Base-by-base conservation (phyloP, 1,140 invertebrate species). In the Panagrolaimus sp. region DNA sequence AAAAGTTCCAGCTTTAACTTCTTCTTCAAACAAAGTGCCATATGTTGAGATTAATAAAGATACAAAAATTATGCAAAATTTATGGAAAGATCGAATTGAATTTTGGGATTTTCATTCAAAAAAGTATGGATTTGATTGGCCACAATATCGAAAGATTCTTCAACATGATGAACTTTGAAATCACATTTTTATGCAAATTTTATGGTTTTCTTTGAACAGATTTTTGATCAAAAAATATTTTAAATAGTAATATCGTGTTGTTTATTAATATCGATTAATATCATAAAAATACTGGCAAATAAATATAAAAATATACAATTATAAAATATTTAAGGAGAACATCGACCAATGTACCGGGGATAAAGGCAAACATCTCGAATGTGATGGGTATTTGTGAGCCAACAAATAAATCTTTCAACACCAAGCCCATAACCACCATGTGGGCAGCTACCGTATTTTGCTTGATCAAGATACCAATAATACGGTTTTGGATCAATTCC, bases 401-500 rank as follows among this genome's bases (percentile, higher is more conserved):
- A 99, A 84, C 94, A 98, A 4, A 98, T 84, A 84, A 98, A 96
- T 32, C 96, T 87, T 85, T 99, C 96, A 73, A 99, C 86, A 0
- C 96, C 96, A 2, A 99, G 86, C 17, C 96, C 96, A 86, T 97
- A 99, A 69, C 96, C 96, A 67, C 96, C 96, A 85, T 99, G 96
- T 1, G 94, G 94, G 81, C 90, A 91, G 0, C 90, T 89, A 65
- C 96, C 96, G 85, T 95, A 98, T 83, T 92, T 90, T 65, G 95
- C 88, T 89, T 97, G 85, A 43, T 98, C 95, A 0, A 91, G 93
- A 85, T 98, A 99, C 96, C 96, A 99, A 85, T 97, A 98, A 85
- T 99, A 99, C 0, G 92, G 91, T 14, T 88, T 87, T 0, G 94
- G 89, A 85, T 98, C 93, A 76, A 99, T 95, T 15, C 89, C 89